Percentiles rank a stretch among this genome's conserved stretches.
Conservation (phyloP, 2,113 vertebrate genomes). For the Rallus limicola region DNA sequence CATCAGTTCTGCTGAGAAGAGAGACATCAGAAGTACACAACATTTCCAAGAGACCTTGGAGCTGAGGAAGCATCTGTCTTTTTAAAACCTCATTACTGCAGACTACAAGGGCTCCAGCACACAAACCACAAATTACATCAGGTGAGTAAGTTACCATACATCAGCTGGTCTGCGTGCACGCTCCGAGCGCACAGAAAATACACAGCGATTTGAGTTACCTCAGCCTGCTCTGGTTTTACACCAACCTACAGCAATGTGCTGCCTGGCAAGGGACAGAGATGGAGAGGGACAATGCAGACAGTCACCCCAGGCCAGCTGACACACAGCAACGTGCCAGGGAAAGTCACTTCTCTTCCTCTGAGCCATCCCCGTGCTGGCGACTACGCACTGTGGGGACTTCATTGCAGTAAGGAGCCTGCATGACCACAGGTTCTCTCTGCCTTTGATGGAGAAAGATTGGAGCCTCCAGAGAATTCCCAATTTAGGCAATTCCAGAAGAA, state of each 20-base stretch:
- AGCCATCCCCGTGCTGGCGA: not conserved
- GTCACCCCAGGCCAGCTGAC: not conserved
- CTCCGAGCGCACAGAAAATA: not conserved
- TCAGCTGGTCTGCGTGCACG: not conserved
- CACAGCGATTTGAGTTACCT: not conserved
- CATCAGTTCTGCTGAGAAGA: not conserved
- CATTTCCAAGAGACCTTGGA: constrained; percentile 49
- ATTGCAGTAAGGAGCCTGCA: not conserved
- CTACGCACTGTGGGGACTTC: not conserved
- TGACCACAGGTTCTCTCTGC: not conserved
- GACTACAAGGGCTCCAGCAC: not conserved
- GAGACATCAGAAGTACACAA: constrained; percentile 36
- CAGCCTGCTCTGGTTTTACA: not conserved
- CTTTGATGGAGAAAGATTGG: not conserved
- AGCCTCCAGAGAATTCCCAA: not conserved
- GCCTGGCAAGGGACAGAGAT: not conserved
- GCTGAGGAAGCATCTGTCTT: constrained; percentile 49
- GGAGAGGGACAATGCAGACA: accelerated
- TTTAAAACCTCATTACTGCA: constrained; percentile 50
- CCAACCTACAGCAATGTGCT: not conserved
- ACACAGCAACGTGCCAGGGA: not conserved
- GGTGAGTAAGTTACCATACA: constrained; percentile 40
- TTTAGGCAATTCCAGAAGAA: not conserved
- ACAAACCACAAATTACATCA: constrained; percentile 59
- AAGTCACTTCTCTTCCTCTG: not conserved